Conservation (phyloP, 2,113 vertebrate species). For the Cercopithecus mona region DNA sequence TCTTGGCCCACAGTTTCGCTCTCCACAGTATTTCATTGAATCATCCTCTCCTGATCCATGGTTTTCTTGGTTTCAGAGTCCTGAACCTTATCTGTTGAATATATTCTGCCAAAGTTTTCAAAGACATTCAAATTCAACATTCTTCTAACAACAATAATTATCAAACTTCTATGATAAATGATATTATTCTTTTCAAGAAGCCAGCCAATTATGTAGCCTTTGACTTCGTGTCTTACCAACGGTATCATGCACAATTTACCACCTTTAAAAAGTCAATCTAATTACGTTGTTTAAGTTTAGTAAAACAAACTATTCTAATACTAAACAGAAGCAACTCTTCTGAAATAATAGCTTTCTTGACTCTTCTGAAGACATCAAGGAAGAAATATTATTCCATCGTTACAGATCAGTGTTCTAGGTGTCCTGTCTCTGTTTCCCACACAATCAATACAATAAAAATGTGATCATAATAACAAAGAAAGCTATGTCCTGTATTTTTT, state of each 20-base stretch:
- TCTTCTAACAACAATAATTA: background rate
- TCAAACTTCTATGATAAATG: background rate
- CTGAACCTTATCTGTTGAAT: background rate
- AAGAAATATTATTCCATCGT: background rate
- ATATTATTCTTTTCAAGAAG: background rate
- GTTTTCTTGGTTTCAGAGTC: background rate
- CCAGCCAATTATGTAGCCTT: background rate
- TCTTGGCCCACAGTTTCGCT: background rate
- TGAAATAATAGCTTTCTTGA: background rate
- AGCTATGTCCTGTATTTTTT: background rate
- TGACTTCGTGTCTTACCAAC: background rate
- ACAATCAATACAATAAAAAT: background rate
- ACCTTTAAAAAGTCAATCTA: background rate
- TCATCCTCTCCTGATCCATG: background rate
- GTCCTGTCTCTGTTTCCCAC: background rate
- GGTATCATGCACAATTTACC: background rate
- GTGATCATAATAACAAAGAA: background rate
- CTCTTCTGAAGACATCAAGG: background rate
- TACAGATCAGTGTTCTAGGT: background rate
- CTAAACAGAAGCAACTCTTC: background rate
- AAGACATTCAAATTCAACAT: background rate
- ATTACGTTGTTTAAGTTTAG: background rate
- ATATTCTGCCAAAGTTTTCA: background rate
- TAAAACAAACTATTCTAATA: background rate
- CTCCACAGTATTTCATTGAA: background rate